These are phyloP conservation scores for Drosophila mimetica DNA, from an alignment of 2,888 invertebrate genomes.

Conservation along the genomic window DNA sequence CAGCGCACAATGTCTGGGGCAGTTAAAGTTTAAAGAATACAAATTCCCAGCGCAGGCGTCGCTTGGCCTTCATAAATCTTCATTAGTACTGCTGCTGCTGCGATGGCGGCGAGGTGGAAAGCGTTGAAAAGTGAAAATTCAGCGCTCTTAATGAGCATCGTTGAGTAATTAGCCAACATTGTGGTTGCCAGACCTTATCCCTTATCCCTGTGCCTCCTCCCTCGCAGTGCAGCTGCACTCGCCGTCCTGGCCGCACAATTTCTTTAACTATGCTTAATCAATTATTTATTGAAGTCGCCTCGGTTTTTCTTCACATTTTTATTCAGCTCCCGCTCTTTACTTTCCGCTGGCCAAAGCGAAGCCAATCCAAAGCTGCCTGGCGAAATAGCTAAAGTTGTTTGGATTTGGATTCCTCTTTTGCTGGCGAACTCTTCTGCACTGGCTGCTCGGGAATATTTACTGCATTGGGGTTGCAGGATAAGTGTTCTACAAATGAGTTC, in stretches of 20 bases:
- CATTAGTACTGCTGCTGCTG: constrained; percentile 52
- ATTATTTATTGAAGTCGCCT: constrained; percentile 73
- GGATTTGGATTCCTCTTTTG: constrained; percentile 25
- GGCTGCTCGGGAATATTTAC: constrained; percentile 19
- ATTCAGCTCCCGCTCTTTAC: background rate
- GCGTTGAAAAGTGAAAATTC: constrained; percentile 79
- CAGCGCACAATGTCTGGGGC: constrained; percentile 47
- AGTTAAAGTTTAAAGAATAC: constrained; percentile 62
- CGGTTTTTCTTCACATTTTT: constrained; percentile 33
- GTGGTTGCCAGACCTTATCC: constrained; percentile 55
- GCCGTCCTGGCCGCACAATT: constrained; percentile 27
- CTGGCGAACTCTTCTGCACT: constrained; percentile 9
- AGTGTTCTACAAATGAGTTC: constrained; percentile 53
- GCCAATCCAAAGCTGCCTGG: constrained; percentile 31
- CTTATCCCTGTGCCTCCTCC: background rate
- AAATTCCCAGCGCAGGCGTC: constrained; percentile 35
- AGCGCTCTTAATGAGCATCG: constrained; percentile 76
- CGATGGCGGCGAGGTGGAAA: constrained; percentile 61
- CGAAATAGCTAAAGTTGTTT: constrained; percentile 38
- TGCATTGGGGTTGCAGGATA: constrained; percentile 32
- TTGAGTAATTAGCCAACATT: constrained; percentile 79
- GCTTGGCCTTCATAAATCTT: constrained; percentile 74
- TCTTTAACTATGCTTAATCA: constrained; percentile 68
- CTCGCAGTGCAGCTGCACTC: constrained; percentile 3
- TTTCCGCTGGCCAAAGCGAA: constrained; percentile 9